Evolutionary conservation across 1,140 invertebrate genomes (phyloP), one percentile per base, ranked within the genome.

Genomic region (Sycophila sp.): DNA sequence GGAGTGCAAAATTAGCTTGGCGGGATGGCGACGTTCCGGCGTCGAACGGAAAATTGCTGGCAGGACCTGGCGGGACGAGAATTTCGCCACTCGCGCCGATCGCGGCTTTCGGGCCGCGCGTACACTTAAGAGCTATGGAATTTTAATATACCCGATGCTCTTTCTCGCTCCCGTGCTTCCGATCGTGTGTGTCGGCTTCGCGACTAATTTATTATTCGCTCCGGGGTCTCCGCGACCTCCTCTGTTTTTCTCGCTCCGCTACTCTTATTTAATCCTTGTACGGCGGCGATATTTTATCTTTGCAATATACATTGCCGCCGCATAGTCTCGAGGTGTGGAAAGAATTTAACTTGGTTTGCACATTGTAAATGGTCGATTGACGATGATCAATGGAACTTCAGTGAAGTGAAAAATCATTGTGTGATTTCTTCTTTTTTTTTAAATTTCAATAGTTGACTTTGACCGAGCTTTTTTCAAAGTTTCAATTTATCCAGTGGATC

Each of bases 171-270:
- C n/a, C n/a, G n/a, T n/a, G n/a, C n/a, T n/a, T n/a, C n/a, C n/a
- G n/a, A n/a, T n/a, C n/a, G n/a, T n/a, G n/a, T n/a, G n/a, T 45
- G 47, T 45, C 24, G 56, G 34, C 13, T 24, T 10, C 24, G 34
- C 2, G 53, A 26, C 59, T 62, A 62, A 62, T 62, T 47, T 45
- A 47, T 62, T 47, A 47, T 62, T n/a, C 56, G 36, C 7, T 4
- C 13, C 13, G 28, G 2, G 28, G 17, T n/a, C n/a, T n/a, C n/a
- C n/a, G n/a, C n/a, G n/a, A n/a, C n/a, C 24, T 22, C 51, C 28
- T n/a, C 28, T 55, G 8, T 32, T 55, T 55, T 17, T 32, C 15
- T 32, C 2, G 0, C 7, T 28, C 8, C n/a, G n/a, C n/a, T n/a
- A n/a, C 11, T 13, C 5, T 55, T 30, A 28, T 24, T 55, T 24